Percentiles rank a stretch among this genome's conserved stretches.
Conservation (phyloP, 2,113 vertebrate species). For the Istiophorus platypterus region DNA sequence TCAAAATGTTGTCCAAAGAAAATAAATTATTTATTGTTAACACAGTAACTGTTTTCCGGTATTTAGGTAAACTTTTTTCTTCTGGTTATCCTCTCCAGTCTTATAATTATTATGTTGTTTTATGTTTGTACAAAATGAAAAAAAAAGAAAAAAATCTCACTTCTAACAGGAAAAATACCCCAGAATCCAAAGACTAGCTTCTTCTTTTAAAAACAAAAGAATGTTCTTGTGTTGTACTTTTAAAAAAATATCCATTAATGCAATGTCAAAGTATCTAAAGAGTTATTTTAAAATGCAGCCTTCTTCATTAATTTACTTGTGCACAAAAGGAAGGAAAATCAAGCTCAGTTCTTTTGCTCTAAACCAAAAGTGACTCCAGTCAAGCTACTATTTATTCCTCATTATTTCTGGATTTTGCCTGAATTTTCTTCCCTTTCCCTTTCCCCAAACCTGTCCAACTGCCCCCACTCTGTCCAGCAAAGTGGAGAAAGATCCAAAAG, state of each 20-base stretch:
- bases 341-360: background rate
- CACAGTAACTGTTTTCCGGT: too few species aligned
- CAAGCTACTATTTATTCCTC: background rate
- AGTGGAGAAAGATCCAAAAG: conserved; percentile 34
- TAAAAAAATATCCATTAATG: background rate
- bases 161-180: background rate
- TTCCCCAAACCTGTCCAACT: background rate
- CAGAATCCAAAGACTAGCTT: background rate
- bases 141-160: background rate
- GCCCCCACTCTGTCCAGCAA: conserved; percentile 75
- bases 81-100: background rate
- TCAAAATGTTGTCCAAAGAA: too few species aligned
- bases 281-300: background rate
- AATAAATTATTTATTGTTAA: too few species aligned
- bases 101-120: background rate
- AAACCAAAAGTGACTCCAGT: background rate
- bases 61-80: background rate
- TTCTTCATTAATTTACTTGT: background rate
- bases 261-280: background rate
- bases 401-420: conserved; percentile 10
- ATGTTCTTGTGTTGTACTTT: background rate
- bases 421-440: conserved; percentile 4
- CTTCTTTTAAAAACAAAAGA: background rate
- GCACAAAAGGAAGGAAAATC: conserved; percentile 1
- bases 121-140: background rate